Evolutionary conservation across 1,140 invertebrate species (phyloP).

Genomic region (Papilio aristodemus): DNA sequence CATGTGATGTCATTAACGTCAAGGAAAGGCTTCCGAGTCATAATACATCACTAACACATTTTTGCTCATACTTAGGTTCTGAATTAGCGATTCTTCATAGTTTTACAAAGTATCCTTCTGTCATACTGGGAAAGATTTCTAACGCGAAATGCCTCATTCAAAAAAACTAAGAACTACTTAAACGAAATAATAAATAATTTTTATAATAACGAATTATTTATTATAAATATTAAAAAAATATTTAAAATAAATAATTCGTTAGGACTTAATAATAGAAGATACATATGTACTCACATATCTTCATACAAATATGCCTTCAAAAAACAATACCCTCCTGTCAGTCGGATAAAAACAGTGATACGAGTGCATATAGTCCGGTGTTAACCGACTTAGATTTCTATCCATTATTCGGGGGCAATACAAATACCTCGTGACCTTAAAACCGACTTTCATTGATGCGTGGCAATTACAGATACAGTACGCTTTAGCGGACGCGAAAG

Average conservation of each 20-base stretch:
- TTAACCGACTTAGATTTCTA: constrained; percentile 34
- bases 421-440: constrained; percentile 50
- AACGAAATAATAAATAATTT: too few relatives aligned
- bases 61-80: not conserved
- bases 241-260: too few relatives aligned
- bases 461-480: constrained; percentile 53
- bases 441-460: constrained; percentile 51
- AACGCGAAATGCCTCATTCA: too few relatives aligned
- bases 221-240: too few relatives aligned
- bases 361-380: constrained; percentile 40
- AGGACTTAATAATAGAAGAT: too few relatives aligned
- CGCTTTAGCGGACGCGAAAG: constrained; percentile 40
- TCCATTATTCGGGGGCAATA: constrained; percentile 44
- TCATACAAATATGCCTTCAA: too few relatives aligned
- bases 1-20: not conserved
- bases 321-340: too few relatives aligned
- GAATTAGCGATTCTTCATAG: not conserved
- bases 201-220: too few relatives aligned
- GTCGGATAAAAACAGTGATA: constrained; percentile 30
- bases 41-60: not conserved
- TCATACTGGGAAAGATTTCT: too few relatives aligned
- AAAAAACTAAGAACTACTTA: too few relatives aligned
- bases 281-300: too few relatives aligned
- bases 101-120: too few relatives aligned
- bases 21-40: not conserved